phyloP scores from a whole-genome alignment of 2,888 invertebrate species.

The Timema podura region DNA sequence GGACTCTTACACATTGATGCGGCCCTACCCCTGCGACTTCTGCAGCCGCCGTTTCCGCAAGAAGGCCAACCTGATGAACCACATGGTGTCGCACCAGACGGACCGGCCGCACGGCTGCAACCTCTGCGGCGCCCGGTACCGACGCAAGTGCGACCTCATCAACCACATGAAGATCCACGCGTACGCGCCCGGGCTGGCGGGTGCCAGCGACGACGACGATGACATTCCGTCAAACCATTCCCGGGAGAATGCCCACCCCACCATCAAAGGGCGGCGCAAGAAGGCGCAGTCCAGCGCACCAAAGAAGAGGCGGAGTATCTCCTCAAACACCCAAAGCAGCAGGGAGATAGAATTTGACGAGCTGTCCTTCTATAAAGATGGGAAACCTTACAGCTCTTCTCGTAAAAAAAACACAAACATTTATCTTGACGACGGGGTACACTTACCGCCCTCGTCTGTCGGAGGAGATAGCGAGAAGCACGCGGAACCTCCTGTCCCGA shows the following conservation, averaged over 20 bases:
- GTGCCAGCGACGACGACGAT: conserved; percentile 47
- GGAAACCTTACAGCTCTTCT: too few relatives aligned
- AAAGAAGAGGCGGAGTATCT: conserved; percentile 43
- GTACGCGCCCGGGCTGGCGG: conserved; percentile 62
- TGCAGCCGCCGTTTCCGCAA: conserved; percentile 80
- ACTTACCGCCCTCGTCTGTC: too few relatives aligned
- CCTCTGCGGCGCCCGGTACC: conserved; percentile 74
- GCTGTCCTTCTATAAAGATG: neutral
- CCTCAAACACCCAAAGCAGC: conserved; percentile 36
- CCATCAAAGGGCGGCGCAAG: conserved; percentile 41
- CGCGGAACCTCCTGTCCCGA: conserved; percentile 30
- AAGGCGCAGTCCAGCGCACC: conserved; percentile 42
- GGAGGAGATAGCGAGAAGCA: conserved; percentile 2
- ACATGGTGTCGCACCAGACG: conserved; percentile 82
- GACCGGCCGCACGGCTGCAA: conserved; percentile 80
- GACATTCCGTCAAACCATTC: conserved; percentile 47
- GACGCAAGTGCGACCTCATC: conserved; percentile 74
- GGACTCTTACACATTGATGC: conserved; percentile 67
- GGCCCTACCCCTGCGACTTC: conserved; percentile 83
- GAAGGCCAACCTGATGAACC: conserved; percentile 78
- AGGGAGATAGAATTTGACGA: conserved; percentile 19
- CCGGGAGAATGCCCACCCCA: conserved; percentile 39
- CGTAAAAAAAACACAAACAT: too few relatives aligned
- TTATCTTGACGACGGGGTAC: too few relatives aligned
- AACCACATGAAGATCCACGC: conserved; percentile 80